Percentiles rank a stretch among this genome's conserved stretches.
phyloP scores from a whole-genome alignment of 2,797 vertebrate species.

The Myotis pilosus region DNA sequence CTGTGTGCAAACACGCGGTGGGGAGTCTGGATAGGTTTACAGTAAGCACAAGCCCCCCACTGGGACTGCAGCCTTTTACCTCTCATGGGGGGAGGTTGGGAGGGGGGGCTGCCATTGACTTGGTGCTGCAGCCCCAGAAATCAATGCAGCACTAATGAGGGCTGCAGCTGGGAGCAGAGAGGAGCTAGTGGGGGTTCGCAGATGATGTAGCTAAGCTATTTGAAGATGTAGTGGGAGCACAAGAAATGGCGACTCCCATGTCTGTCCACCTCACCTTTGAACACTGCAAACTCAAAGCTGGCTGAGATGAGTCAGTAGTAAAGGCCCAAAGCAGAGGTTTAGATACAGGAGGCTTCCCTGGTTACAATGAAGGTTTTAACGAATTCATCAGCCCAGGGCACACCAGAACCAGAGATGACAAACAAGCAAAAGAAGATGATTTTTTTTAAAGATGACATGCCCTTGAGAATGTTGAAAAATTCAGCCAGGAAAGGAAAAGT shows the following conservation, averaged over 20 bases:
- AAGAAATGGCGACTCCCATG: background rate
- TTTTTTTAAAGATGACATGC: background rate
- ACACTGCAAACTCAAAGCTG: fast-evolving
- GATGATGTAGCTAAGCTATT: slow-evolving; percentile 14
- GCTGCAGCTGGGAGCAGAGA: slow-evolving; percentile 46
- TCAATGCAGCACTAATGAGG: slow-evolving; percentile 68
- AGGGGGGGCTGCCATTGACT: slow-evolving; percentile 53
- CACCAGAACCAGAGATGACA: background rate
- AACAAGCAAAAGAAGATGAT: background rate
- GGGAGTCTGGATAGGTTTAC: slow-evolving; percentile 57
- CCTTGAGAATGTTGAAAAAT: slow-evolving; percentile 10
- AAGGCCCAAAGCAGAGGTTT: background rate
- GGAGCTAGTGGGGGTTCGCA: slow-evolving; percentile 36
- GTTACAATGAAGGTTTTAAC: background rate
- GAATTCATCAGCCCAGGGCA: background rate
- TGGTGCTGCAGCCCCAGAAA: slow-evolving; percentile 67
- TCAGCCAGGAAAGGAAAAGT: background rate
- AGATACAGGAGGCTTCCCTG: background rate
- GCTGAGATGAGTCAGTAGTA: background rate
- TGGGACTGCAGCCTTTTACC: slow-evolving; percentile 61
- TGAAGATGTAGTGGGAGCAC: background rate
- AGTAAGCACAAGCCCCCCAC: slow-evolving; percentile 47
- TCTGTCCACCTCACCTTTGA: background rate
- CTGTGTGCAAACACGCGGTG: slow-evolving; percentile 68
- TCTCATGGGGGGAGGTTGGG: background rate